Conservation (phyloP, 2,113 vertebrate species). For the Etheostoma cragini region DNA sequence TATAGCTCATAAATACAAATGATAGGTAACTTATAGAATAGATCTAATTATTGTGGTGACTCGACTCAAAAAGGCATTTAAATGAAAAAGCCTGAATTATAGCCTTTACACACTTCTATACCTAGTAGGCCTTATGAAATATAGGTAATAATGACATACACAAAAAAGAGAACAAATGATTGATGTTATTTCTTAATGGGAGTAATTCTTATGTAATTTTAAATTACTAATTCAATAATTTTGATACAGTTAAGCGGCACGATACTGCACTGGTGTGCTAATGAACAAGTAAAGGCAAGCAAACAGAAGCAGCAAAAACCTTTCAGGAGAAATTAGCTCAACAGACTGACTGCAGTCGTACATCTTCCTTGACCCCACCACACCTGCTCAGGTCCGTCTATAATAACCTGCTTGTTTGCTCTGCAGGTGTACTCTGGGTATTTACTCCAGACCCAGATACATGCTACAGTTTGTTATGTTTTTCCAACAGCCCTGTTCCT, state of each 20-base stretch:
- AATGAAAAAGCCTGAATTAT: slow-evolving; percentile 49
- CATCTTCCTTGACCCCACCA: slow-evolving; percentile 52
- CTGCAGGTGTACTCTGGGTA: slow-evolving; percentile 68
- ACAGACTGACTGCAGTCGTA: slow-evolving; percentile 40
- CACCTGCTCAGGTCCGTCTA: slow-evolving; percentile 66
- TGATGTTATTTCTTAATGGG: slow-evolving; percentile 14
- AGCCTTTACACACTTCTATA: slow-evolving; percentile 22
- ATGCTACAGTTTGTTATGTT: slow-evolving; percentile 30
- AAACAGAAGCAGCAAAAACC: slow-evolving; percentile 39
- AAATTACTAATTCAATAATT: slow-evolving; percentile 34
- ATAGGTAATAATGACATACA: slow-evolving; percentile 28
- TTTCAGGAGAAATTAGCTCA: slow-evolving; percentile 44
- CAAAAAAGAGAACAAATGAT: slow-evolving; percentile 28
- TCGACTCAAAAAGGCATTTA: slow-evolving; percentile 26
- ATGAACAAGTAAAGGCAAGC: slow-evolving; percentile 18
- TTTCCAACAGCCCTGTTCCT: slow-evolving; percentile 21
- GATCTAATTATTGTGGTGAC: slow-evolving; percentile 50
- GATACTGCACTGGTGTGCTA: neutral
- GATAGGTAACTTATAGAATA: slow-evolving; percentile 53
- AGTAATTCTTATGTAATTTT: slow-evolving; percentile 16
- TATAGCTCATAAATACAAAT: slow-evolving; percentile 62
- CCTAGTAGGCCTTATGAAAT: slow-evolving; percentile 17
- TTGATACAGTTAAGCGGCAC: slow-evolving; percentile 16
- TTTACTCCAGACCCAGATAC: slow-evolving; percentile 64
- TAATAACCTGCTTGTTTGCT: slow-evolving; percentile 63